Conservation (phyloP, 2,888 invertebrate genomes). For the Platycheirus rosarum region DNA sequence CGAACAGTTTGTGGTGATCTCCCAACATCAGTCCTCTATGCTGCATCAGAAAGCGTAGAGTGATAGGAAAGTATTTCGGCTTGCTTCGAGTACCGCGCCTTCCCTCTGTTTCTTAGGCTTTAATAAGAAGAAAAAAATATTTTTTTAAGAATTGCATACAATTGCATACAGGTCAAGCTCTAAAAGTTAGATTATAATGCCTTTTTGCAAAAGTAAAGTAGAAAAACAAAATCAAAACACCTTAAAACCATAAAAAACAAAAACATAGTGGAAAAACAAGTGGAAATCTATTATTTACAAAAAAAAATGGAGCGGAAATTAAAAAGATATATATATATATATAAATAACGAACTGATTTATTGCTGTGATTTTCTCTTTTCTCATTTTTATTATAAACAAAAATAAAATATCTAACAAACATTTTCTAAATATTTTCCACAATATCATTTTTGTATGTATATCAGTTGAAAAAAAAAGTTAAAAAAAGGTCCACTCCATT, state of each 20-base stretch:
- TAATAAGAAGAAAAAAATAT: slow-evolving; percentile 29
- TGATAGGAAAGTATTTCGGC: slow-evolving; percentile 2
- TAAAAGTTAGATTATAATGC: slow-evolving; percentile 33
- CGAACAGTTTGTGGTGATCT: slow-evolving; percentile 60
- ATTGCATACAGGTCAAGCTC: slow-evolving; percentile 23
- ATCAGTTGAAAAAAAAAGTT: slow-evolving; percentile 51
- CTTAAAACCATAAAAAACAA: slow-evolving; percentile 34
- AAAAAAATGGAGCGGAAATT: slow-evolving; percentile 76
- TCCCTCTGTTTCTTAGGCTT: slow-evolving; percentile 45
- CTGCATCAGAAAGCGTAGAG: slow-evolving; percentile 37
- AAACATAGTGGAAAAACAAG: slow-evolving; percentile 47
- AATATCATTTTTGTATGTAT: slow-evolving; percentile 56
- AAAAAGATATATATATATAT: slow-evolving; percentile 75
- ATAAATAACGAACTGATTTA: slow-evolving; percentile 81
- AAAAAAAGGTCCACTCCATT: slow-evolving; percentile 48
- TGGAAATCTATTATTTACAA: slow-evolving; percentile 66
- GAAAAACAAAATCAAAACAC: slow-evolving; percentile 45
- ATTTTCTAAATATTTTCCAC: slow-evolving; percentile 56
- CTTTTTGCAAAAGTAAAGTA: slow-evolving; percentile 34
- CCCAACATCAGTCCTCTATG: slow-evolving; percentile 27
- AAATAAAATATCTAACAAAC: slow-evolving; percentile 52
- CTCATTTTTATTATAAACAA: slow-evolving; percentile 70
- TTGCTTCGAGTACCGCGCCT: slow-evolving; percentile 16
- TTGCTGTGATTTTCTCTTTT: slow-evolving; percentile 81
- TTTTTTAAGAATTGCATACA: slow-evolving; percentile 55